Evolutionary conservation across 1,140 invertebrate species (phyloP).

Genomic region (Pseudomyrmex dendroicus): DNA sequence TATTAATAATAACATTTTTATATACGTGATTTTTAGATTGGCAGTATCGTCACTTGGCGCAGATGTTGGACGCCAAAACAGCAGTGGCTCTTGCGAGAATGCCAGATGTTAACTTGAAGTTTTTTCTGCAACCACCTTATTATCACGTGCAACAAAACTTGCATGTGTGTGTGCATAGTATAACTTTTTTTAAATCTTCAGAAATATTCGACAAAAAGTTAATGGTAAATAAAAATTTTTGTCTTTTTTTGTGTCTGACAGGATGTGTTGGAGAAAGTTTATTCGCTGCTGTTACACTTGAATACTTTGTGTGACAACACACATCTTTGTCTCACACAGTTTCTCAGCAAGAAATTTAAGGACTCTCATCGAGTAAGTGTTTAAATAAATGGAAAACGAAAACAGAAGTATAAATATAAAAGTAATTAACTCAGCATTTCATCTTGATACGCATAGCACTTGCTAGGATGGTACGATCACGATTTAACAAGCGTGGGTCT

Average conservation of each 20-base stretch:
- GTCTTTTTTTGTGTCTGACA: constrained; percentile 58
- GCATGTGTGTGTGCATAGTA: constrained; percentile 80
- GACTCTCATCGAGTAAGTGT: constrained; percentile 82
- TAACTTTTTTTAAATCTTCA: background rate
- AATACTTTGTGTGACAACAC: constrained; percentile 83
- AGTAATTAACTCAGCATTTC: too few relatives aligned
- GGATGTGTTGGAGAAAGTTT: constrained; percentile 85
- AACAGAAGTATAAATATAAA: too few relatives aligned
- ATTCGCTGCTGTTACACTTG: constrained; percentile 86
- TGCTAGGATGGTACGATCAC: constrained; percentile 86
- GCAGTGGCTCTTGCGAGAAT: constrained; percentile 88
- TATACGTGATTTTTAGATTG: constrained; percentile 82
- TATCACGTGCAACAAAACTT: constrained; percentile 83
- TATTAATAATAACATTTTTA: constrained; percentile 10
- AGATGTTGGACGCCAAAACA: constrained; percentile 88
- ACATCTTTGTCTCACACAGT: constrained; percentile 88
- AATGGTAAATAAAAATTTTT: background rate
- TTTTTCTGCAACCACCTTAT: constrained; percentile 88
- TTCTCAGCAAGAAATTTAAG: constrained; percentile 88
- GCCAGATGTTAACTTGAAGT: constrained; percentile 85
- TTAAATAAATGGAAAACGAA: background rate
- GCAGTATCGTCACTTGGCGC: constrained; percentile 88
- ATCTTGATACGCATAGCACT: constrained; percentile 31
- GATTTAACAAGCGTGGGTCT: constrained; percentile 86
- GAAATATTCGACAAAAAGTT: background rate